Base-by-base conservation (phyloP, 2,797 vertebrate species). In the Synaphobranchus kaupii region DNA sequence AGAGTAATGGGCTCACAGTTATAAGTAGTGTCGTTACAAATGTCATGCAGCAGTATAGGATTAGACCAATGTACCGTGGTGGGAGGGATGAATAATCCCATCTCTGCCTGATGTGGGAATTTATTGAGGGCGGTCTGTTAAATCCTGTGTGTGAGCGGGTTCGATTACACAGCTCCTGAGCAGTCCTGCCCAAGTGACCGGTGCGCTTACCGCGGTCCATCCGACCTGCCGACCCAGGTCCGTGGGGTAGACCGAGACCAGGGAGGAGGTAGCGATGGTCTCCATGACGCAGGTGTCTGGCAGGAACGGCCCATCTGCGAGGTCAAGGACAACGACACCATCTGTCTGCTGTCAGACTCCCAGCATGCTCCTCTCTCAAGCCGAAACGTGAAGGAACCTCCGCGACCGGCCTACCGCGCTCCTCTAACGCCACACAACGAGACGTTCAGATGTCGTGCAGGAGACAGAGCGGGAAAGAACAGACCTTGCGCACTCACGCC, bases 171-270 rank as follows among this genome's bases (percentile, higher is more conserved):
- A 48, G 17, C 28, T 22, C 10, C 44, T 50, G 2, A 52, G 63
- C 48, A 7, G 56, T 0, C 15, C 22, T 10, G 44, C 60, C 48
- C 34, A 12, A 54, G 60, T 28, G 34, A 12, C 44, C 15, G 52
- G 2, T 20, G 90, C 91, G 94, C 96, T 97, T 95, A 97, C 95
- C 34, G 92, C 94, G 60, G 93, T 96, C 95, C 95, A 96, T 88
- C 95, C 90, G 50, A 96, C 95, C 92, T 96, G 96, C 89, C 93
- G 93, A 88, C 96, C 96, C 88, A 96, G 92, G 89, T 97, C 96
- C 89, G 94, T 94, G 91, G 95, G 96, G 90, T 95, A 95, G 15
- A 96, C 66, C 6, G 97, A 96, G 85, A 96, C 89, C 44, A 93
- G 96, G 83, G 96, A 96, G 60, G 95, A 95, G 85, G 92, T 87